These are phyloP conservation scores for Lagenorhynchus albirostris DNA, from an alignment of 2,113 vertebrate genomes.

Conservation along the genomic window DNA sequence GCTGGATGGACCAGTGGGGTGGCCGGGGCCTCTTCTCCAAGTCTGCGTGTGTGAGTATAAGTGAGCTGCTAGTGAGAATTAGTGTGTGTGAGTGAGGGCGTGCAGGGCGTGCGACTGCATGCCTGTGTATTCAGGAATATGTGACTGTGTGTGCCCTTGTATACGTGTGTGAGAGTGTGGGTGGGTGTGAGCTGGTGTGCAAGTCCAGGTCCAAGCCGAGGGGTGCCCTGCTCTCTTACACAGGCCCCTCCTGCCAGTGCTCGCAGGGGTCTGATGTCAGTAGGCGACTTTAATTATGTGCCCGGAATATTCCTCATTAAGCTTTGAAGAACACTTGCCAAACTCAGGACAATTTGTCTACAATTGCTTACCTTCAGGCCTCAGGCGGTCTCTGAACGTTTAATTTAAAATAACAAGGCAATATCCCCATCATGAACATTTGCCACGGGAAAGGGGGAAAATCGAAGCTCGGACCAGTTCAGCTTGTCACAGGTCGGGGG, in stretches of 20 bases:
- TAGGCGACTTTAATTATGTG: fast-evolving
- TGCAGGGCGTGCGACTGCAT: not conserved
- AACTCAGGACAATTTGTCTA: not conserved
- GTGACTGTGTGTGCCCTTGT: not conserved
- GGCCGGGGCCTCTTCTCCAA: fast-evolving
- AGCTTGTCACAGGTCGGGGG: fast-evolving
- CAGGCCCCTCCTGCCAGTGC: not conserved
- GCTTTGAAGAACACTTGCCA: not conserved
- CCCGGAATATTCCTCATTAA: not conserved
- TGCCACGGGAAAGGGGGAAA: fast-evolving
- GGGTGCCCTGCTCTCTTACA: too few relatives aligned
- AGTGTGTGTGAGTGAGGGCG: not conserved
- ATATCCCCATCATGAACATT: fast-evolving
- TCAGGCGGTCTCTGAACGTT: not conserved
- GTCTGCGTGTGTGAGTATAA: too few relatives aligned
- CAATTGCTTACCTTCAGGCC: not conserved
- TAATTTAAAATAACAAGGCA: not conserved
- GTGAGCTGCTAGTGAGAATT: not conserved
- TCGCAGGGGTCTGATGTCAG: not conserved
- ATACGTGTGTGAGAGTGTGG: too few relatives aligned
- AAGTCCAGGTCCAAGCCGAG: fast-evolving
- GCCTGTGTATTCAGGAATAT: not conserved
- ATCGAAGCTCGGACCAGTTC: fast-evolving
- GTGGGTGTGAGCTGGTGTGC: too few relatives aligned
- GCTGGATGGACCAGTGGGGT: too few relatives aligned